Conservation (phyloP, 1,140 invertebrate genomes). For the Brachionus calyciflorus region DNA sequence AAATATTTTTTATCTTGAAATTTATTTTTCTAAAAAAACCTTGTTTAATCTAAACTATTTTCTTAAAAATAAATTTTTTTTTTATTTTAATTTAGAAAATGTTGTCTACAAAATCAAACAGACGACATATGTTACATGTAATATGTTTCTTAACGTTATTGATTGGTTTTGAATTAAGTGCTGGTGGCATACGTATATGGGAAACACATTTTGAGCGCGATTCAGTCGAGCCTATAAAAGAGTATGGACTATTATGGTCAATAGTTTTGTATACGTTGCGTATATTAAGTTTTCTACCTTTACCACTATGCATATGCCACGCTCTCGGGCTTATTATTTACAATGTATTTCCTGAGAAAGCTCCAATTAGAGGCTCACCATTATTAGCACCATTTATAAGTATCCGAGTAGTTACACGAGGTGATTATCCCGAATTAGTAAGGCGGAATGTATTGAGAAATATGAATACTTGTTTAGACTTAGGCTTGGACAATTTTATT, state of each 20-base stretch:
- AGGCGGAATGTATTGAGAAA: constrained; percentile 80
- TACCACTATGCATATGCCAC: constrained; percentile 63
- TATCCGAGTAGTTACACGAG: constrained; percentile 88
- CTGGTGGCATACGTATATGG: neutral
- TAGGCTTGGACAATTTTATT: constrained; percentile 90
- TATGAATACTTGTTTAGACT: constrained; percentile 79
- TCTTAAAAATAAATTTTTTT: neutral
- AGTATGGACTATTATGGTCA: constrained; percentile 23
- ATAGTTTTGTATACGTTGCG: constrained; percentile 50
- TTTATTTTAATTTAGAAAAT: constrained; percentile 8
- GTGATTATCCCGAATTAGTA: constrained; percentile 88
- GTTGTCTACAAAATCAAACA: neutral
- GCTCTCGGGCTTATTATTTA: constrained; percentile 83
- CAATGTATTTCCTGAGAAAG: constrained; percentile 90
- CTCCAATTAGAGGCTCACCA: constrained; percentile 81
- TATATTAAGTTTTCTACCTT: constrained; percentile 50
- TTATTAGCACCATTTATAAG: constrained; percentile 89
- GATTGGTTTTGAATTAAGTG: constrained; percentile 13
- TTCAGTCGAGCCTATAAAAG: constrained; percentile 3
- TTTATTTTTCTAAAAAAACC: neutral
- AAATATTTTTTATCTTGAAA: neutral
- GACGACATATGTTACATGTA: constrained; percentile 20
- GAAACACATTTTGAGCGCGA: neutral
- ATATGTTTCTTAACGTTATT: constrained; percentile 12
- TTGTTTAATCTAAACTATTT: neutral